Base-by-base conservation (phyloP, 2,797 vertebrate species). In the Mico argentatus region DNA sequence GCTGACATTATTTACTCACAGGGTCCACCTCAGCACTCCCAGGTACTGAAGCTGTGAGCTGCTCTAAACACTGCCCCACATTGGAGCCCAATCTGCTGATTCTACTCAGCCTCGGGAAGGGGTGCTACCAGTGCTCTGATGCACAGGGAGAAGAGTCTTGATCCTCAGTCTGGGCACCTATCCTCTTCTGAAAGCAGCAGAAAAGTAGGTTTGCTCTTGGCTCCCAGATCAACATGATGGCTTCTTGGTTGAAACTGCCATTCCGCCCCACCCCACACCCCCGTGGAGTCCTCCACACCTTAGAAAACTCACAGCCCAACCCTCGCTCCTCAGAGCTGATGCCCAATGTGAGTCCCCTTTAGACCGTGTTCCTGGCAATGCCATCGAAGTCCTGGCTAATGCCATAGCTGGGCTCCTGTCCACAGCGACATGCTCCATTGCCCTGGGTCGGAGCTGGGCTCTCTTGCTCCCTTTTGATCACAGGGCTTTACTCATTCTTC, bases 21-120 rank as follows among this genome's bases (percentile, higher is more conserved):
- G 61, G 73, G 22, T 19, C 9, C 27, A 24, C 67, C 33, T 67
- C 61, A n/a, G 61, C 15, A 67, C 33, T 44, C 17, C 1, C 12
- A 30, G 39, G 81, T 4, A 30, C 48, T 24, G 39, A 44, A 36
- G 24, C 24, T 57, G 4, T 9, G 52, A 73, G 26, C 8, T 27
- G 44, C 75, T 67, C 15, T 10, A 46, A 44, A 48, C 33, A n/a
- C 13, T 2, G 27, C 39, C 5, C 1, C 0, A 0, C 1, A 12
- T 5, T 1, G 26, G 7, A 22, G 33, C 59, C 44, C 59, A 15
- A 12, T 6, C 46, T 48, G 3, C 44, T 24, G 39, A 24, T 17
- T 64, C 26, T 14, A 2, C 79, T 36, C 26, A 46, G 92, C 61
- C 57, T 87, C 0, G 0, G 0, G 41, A 90, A 39, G 67, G 30